Percentiles rank a stretch among this genome's conserved stretches.
Conservation (phyloP, 2,888 invertebrate species). For the Himalopsyche kuldschensis region DNA sequence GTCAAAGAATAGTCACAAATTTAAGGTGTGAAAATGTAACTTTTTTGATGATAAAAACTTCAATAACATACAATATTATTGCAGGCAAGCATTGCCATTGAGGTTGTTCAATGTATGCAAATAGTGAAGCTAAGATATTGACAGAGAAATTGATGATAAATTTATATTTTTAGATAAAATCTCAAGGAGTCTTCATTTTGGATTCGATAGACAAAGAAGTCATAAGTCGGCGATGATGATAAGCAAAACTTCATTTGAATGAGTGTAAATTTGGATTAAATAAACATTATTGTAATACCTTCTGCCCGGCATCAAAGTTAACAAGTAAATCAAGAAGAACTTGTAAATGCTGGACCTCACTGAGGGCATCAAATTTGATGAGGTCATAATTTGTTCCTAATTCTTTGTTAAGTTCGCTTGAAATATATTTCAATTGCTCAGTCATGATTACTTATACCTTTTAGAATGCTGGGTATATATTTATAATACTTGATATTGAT, state of each 20-base stretch:
- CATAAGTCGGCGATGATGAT: too few relatives aligned
- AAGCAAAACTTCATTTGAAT: too few relatives aligned
- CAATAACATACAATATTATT: background rate
- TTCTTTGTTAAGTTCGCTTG: constrained; percentile 72
- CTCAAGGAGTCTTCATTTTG: background rate
- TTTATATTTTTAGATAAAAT: background rate
- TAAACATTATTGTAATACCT: constrained; percentile 47
- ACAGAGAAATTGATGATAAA: background rate
- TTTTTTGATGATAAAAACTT: background rate
- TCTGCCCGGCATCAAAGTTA: constrained; percentile 69
- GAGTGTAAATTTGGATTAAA: background rate
- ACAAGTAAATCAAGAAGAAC: constrained; percentile 75
- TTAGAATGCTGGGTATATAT: background rate
- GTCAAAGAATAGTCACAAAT: too few relatives aligned
- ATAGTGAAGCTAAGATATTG: too few relatives aligned
- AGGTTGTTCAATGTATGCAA: too few relatives aligned
- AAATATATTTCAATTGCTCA: constrained; percentile 69
- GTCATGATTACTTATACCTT: constrained; percentile 53
- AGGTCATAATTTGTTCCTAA: constrained; percentile 76
- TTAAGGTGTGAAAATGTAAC: too few relatives aligned
- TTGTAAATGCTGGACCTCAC: constrained; percentile 75
- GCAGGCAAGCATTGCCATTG: background rate
- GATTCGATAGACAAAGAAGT: background rate
- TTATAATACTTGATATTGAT: background rate
- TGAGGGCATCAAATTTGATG: constrained; percentile 82